Base-by-base conservation (phyloP, 2,797 vertebrate species). In the Octomys mimax region DNA sequence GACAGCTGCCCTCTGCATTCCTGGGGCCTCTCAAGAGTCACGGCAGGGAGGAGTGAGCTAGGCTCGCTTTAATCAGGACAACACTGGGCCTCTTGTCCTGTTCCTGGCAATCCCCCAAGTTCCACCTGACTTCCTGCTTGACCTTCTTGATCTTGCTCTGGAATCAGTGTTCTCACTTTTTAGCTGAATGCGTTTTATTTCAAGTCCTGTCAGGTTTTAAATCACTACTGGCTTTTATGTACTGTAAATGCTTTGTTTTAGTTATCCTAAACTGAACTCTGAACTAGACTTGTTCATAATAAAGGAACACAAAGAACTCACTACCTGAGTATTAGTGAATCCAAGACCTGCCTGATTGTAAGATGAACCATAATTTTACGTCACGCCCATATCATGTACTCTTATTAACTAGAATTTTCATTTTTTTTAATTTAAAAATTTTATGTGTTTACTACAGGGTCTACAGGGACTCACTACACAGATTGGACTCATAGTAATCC, bases 201-300 rank as follows among this genome's bases (percentile, higher is more conserved):
- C 14, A 46, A 19, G 39, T 33, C 5, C 2, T 39, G 39, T 39
- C 12, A 36, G 49, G 5, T 49, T 79, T 84, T 57, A 91, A 85
- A 49, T 70, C 39, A 31, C 18, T 49, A 2, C 31, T 36, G 6
- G 2, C 77, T 93, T 80, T 46, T 12, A 49, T 13, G 85, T 93
- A 66, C 57, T 49, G 36, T 52, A 52, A 95, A 62, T 75, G 79
- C 33, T 87, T 93, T 92, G 73, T 77, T 95, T 73, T 24, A 28
- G 18, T 36, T 87, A 24, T 59, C 26, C 54, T 66, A 66, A 81
- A 68, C 2, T 62, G 52, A 81, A 19, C 28, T 75, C 49, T 57
- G 78, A 87, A 8, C 6, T 71, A 59, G 19, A 77, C 31, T 78
- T 68, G 71, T 3, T 91, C 24, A 68, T 73, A 68, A 49, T 13